Percentiles rank a stretch among this genome's conserved stretches.
Evolutionary conservation across 2,888 invertebrate species (phyloP).

Genomic region (Cheilosia vernalis): DNA sequence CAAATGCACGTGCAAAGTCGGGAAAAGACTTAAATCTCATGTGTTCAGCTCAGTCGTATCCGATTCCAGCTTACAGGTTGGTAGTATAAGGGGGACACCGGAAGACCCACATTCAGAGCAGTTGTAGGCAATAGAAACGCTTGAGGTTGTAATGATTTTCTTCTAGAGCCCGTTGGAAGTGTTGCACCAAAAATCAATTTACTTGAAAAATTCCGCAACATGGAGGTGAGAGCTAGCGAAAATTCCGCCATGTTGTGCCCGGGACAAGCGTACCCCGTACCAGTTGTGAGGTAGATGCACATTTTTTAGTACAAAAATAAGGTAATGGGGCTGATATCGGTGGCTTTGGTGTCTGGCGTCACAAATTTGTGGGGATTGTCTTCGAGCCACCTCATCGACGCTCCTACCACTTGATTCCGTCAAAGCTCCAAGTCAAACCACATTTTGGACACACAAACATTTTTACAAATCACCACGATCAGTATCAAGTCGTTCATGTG

Average conservation of each 20-base stretch:
- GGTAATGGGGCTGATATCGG: background rate
- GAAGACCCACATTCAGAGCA: conserved; percentile 78
- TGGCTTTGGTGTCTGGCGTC: background rate
- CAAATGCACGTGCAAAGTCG: conserved; percentile 78
- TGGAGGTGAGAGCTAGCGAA: conserved; percentile 83
- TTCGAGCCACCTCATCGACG: no score
- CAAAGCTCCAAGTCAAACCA: conserved; percentile 2
- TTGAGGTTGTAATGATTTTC: background rate
- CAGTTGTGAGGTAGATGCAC: conserved; percentile 79
- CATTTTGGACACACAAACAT: background rate
- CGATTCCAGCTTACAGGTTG: conserved; percentile 90
- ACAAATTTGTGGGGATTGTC: no score
- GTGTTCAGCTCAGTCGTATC: conserved; percentile 90
- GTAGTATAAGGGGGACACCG: conserved; percentile 22
- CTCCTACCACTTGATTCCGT: no score
- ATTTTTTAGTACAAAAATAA: background rate
- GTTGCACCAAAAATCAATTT: conserved; percentile 88
- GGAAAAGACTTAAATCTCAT: conserved; percentile 85
- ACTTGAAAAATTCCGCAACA: conserved; percentile 86
- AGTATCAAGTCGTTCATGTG: conserved; percentile 83
- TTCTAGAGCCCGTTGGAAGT: conserved; percentile 84
- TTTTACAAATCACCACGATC: conserved; percentile 83
- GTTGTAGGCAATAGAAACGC: conserved; percentile 26
- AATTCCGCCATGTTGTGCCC: conserved; percentile 89
- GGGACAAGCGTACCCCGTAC: conserved; percentile 90